phyloP scores from a whole-genome alignment of 2,888 invertebrate species.

The Heteropelma amictum region DNA sequence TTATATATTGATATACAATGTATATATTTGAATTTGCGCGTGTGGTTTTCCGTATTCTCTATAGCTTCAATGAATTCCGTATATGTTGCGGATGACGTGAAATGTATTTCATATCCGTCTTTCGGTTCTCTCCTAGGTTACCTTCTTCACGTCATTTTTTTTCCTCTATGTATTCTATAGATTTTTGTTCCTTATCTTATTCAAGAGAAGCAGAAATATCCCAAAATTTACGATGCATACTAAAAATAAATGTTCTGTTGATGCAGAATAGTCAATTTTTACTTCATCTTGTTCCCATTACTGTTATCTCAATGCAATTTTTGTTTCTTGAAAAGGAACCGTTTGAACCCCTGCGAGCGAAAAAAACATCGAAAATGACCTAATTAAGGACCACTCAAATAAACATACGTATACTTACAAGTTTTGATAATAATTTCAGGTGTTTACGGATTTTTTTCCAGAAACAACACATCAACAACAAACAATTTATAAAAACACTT shows the following conservation, averaged over 20 bases:
- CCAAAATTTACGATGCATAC: slow-evolving; percentile 50
- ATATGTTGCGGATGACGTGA: slow-evolving; percentile 36
- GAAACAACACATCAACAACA: no score
- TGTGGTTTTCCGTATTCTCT: neutral
- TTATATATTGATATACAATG: slow-evolving; percentile 49
- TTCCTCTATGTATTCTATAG: slow-evolving; percentile 35
- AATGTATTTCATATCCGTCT: slow-evolving; percentile 31
- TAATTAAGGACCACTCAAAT: no score
- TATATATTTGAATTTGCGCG: no score
- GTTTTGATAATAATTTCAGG: no score
- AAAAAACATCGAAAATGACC: no score
- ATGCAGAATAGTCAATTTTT: slow-evolving; percentile 44
- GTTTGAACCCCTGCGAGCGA: no score
- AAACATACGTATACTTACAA: no score
- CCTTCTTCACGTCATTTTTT: slow-evolving; percentile 23
- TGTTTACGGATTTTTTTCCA: no score
- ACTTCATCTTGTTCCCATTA: no score
- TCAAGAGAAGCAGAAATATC: slow-evolving; percentile 18
- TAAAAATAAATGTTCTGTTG: slow-evolving; percentile 49
- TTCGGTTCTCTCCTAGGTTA: slow-evolving; percentile 1
- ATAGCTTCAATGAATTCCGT: slow-evolving; percentile 44
- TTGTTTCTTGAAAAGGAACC: no score
- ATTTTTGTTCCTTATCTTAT: neutral
- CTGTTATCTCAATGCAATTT: no score
- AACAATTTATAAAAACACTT: no score